Evolutionary conservation across 2,888 invertebrate genomes (phyloP).

Genomic region (Lycaena phlaeas): DNA sequence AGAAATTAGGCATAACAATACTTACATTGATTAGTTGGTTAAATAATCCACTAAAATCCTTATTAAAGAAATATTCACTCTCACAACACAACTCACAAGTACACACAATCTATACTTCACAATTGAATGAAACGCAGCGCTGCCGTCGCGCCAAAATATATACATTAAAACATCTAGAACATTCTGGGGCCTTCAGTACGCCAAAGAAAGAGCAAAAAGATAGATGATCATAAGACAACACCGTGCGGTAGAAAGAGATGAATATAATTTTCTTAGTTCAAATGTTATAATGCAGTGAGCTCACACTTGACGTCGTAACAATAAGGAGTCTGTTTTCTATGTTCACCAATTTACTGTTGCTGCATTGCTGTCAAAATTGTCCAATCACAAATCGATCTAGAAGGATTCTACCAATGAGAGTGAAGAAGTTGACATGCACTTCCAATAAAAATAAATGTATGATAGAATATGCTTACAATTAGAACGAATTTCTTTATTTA

Average conservation of each 20-base stretch:
- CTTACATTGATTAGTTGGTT: constrained; percentile 31
- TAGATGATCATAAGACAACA: background rate
- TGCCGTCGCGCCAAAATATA: constrained; percentile 74
- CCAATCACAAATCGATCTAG: constrained; percentile 13
- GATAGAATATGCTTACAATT: background rate
- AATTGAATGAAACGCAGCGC: constrained; percentile 69
- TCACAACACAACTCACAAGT: constrained; percentile 53
- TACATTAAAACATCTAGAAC: constrained; percentile 78
- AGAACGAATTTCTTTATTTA: background rate
- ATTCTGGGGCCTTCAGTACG: constrained; percentile 74
- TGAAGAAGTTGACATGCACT: no score
- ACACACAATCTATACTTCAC: constrained; percentile 52
- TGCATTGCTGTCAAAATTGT: background rate
- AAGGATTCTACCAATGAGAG: constrained; percentile 11
- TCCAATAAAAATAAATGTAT: no score
- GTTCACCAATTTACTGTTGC: constrained; percentile 9
- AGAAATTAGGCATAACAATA: constrained; percentile 15
- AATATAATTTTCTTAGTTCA: constrained; percentile 49
- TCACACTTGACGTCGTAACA: constrained; percentile 31
- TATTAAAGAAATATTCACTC: constrained; percentile 39
- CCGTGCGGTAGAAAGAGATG: constrained; percentile 46
- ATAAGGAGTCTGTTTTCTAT: constrained; percentile 19
- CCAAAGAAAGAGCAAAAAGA: constrained; percentile 40
- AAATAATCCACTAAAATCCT: constrained; percentile 27
- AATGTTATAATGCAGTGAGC: constrained; percentile 26